Evolutionary conservation across 2,113 vertebrate genomes (phyloP), one percentile per base, ranked within the genome.

Genomic region (Chloropsis cyanopogon): DNA sequence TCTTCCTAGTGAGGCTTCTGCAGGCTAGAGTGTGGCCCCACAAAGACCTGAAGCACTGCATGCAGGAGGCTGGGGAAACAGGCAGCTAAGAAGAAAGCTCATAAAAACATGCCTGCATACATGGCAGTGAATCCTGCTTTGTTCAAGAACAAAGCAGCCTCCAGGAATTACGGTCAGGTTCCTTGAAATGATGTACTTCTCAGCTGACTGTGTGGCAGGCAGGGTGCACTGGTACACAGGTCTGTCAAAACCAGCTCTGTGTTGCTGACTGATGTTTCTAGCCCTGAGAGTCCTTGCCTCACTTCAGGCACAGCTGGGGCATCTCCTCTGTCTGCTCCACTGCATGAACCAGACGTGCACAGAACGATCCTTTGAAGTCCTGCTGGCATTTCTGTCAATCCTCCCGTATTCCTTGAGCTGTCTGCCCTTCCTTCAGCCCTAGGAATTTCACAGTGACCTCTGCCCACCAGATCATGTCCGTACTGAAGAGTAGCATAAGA

Each of bases 251-350:
- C 15, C 24, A 80, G 7, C 31, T 60, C 53, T 31, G 2, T 0
- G 0, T 7, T 42, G 26, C 18, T 57, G 53, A 44, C 41, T 14
- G 24, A 3, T 66, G 10, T 44, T 86, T 69, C 29, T 5, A 29
- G 22, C 28, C 54, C 31, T 26, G 7, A 20, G 44, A 49, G 52
- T 20, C 18, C 25, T n/a, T 0, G 0, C 7, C 10, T 77, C 25
- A 3, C 26, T 15, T 31, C 31, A 52, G 46, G 26, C 57, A 26
- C 41, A 50, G 35, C n/a, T 35, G 5, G 37, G 25, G 4, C 28
- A 37, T 49, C 20, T 54, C n/a, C 73, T 65, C 49, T 2, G 1
- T 46, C 22, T 73, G 37, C 72, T 31, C 41, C 5, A 3, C 35
- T 44, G 21, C 44, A 11, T 2, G 22, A 89, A 6, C 22, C 46